Evolutionary conservation across 2,888 invertebrate species (phyloP), one percentile per base, ranked within the genome.

Genomic region (Monochamus alternatus): DNA sequence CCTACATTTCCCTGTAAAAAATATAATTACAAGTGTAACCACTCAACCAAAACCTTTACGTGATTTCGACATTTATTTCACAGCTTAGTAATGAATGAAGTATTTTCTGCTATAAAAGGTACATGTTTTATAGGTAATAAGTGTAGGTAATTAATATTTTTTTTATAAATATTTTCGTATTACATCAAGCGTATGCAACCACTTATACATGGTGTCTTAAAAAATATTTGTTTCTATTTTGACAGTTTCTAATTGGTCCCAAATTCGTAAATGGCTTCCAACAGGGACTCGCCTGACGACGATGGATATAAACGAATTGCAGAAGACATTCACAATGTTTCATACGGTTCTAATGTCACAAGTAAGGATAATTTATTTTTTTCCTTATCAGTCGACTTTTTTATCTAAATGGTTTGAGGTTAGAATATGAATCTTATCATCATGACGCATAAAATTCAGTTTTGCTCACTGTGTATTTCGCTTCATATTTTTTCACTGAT

Each of bases 221-320:
- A 38, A 31, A 22, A 51, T 31, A 5, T 51, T 31, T 22, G 52
- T 47, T 10, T 31, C 51, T 10, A 55, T 51, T 67, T 67, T 67
- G 67, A 67, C 67, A 67, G 67, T 67, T 67, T 2, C 38, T 38
- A 38, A 38, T 38, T 47, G 12, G 12, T 47, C 8, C 59, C 59
- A 58, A 69, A 47, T 43, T 73, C 72, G 66, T 80, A 77, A 78
- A 84, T 84, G 84, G 84, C 84, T 82, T 81, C 78, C 72, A 78
- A 71, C 66, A 83, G 82, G 76, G 81, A 78, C 30, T 91, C 91
- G 85, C 90, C 92, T 86, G 87, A 89, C 80, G 90, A 92, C 85
- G 92, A 92, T 86, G 92, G 93, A 76, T 93, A 93, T 88, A 91
- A 92, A 89, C 90, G 91, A 86, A 93, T 93, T 86, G 91, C 91